These are phyloP conservation scores for Poeciliopsis occidentalis DNA, from an alignment of 2,113 vertebrate species.

Conservation along the genomic window DNA sequence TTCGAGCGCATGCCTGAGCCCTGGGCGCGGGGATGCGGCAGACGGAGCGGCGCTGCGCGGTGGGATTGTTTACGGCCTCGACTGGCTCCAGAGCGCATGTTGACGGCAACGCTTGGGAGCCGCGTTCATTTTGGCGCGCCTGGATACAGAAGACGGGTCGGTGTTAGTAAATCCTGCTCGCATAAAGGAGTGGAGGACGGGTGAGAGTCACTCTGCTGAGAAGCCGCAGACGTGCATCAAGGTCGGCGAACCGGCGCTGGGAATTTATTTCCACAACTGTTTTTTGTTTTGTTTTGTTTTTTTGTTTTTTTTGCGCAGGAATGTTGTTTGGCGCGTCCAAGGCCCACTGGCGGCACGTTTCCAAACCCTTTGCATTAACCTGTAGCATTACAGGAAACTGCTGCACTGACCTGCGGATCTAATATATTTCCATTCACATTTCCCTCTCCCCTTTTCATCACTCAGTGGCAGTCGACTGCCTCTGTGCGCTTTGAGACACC, in stretches of 20 bases:
- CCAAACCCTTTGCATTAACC: background rate
- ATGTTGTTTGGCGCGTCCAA: background rate
- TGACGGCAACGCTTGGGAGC: constrained; percentile 13
- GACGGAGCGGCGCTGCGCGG: constrained; percentile 29
- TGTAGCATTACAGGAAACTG: background rate
- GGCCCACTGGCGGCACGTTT: background rate
- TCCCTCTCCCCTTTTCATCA: background rate
- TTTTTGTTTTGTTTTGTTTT: no score
- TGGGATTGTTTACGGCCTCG: constrained; percentile 1
- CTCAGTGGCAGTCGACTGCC: background rate
- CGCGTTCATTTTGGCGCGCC: constrained; percentile 32
- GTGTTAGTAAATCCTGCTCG: constrained; percentile 33
- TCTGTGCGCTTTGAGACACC: background rate
- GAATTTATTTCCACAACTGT: constrained; percentile 11
- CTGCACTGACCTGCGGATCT: background rate
- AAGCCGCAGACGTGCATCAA: background rate
- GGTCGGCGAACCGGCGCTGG: background rate
- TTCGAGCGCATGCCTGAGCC: constrained; percentile 15
- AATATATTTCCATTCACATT: background rate
- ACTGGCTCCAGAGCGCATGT: constrained; percentile 26
- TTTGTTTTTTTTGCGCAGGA: background rate
- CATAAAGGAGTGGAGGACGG: constrained; percentile 21
- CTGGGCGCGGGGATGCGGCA: constrained; percentile 51
- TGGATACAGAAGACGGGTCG: constrained; percentile 33
- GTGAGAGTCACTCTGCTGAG: constrained; percentile 6